phyloP scores from a whole-genome alignment of 2,888 invertebrate species.

The Lepas anatifera region DNA sequence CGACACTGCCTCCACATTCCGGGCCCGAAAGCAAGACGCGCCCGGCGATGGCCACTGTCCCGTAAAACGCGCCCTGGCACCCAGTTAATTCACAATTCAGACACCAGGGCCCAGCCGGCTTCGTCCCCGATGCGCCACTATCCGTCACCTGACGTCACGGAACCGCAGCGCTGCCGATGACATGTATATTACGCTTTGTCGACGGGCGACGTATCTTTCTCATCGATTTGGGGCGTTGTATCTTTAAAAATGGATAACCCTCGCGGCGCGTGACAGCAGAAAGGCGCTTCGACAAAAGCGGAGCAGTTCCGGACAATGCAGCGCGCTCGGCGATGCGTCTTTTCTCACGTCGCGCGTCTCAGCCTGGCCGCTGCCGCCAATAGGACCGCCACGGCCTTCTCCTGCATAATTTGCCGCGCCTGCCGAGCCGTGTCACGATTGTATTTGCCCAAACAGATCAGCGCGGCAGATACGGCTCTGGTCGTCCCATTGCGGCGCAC shows the following conservation, averaged over 20 bases:
- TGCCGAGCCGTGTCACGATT: not conserved
- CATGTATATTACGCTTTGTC: constrained; percentile 5
- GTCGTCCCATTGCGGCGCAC: not conserved
- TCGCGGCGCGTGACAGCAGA: not conserved
- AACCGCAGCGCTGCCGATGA: not conserved
- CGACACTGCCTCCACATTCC: not conserved
- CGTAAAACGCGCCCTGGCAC: not conserved
- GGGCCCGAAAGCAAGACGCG: not conserved
- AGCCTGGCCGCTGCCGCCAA: not conserved
- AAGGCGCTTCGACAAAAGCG: not conserved
- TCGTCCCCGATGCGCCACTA: not conserved
- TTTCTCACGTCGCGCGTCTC: not conserved
- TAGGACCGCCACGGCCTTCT: not conserved
- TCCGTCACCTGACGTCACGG: not conserved
- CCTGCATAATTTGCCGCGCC: not conserved
- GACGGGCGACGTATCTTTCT: not conserved
- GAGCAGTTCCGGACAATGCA: not conserved
- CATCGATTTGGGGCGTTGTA: not conserved
- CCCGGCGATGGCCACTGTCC: not conserved
- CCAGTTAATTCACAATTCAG: not conserved
- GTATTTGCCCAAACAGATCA: constrained; percentile 1
- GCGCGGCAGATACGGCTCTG: not conserved
- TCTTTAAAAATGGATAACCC: not conserved
- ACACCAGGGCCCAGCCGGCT: not conserved
- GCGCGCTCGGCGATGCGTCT: not conserved